phyloP scores from a whole-genome alignment of 2,113 vertebrate species.

The Cebus imitator region DNA sequence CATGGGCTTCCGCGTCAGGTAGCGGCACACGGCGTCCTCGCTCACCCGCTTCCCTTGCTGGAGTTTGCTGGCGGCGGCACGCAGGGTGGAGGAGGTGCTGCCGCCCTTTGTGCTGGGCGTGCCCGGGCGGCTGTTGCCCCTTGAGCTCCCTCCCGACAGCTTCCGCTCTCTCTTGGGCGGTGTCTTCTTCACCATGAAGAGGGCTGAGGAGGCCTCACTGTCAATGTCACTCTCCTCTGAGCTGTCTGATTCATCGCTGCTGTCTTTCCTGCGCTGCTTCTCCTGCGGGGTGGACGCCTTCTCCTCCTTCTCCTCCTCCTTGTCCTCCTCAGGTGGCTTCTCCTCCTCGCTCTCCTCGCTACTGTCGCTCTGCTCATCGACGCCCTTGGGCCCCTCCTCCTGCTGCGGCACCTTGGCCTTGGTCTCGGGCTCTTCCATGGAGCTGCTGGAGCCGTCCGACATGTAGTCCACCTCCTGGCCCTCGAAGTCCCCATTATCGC shows the following conservation, averaged over 20 bases:
- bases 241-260: constrained; percentile 93
- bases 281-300: constrained; percentile 89
- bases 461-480: constrained; percentile 96
- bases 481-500: constrained; percentile 94
- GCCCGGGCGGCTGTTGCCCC: constrained; percentile 90
- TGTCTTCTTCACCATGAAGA: constrained; percentile 95
- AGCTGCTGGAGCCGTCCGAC: constrained; percentile 93
- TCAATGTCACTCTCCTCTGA: constrained; percentile 97
- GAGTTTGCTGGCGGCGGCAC: constrained; percentile 92
- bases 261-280: constrained; percentile 94
- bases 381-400: constrained; percentile 92
- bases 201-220: constrained; percentile 90
- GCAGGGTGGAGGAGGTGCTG: constrained; percentile 89
- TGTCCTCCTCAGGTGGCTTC: constrained; percentile 90
- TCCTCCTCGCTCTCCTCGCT: constrained; percentile 96
- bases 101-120: constrained; percentile 89
- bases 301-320: constrained; percentile 93
- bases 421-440: constrained; percentile 84
- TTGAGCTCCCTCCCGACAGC: constrained; percentile 91
- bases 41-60: constrained; percentile 91
- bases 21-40: constrained; percentile 93
- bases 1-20: constrained; percentile 96
- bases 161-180: constrained; percentile 92
- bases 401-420: constrained; percentile 84
- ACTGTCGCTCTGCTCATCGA: constrained; percentile 92